phyloP scores from a whole-genome alignment of 2,113 vertebrate genomes.

The Capreolus pygargus region DNA sequence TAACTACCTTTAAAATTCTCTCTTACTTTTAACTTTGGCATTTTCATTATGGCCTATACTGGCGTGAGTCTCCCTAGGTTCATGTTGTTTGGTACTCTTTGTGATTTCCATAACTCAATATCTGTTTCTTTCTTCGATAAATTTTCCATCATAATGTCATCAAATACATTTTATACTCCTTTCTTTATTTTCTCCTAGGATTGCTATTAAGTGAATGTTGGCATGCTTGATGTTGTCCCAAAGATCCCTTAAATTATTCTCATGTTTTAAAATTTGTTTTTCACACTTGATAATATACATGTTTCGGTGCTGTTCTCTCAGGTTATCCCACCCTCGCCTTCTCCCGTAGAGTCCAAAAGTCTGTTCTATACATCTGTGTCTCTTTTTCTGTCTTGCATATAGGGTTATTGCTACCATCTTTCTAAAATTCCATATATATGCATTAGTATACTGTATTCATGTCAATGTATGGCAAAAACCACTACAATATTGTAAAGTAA shows the following conservation, averaged over 20 bases:
- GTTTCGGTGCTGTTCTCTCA: no score
- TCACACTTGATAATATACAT: no score
- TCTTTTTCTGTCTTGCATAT: no score
- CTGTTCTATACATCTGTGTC: no score
- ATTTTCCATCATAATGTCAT: background rate
- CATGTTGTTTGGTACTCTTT: background rate
- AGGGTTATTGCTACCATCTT: no score
- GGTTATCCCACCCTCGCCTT: no score
- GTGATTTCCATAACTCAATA: background rate
- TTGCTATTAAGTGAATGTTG: background rate
- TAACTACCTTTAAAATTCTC: background rate
- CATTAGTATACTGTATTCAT: no score
- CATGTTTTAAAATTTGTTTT: background rate
- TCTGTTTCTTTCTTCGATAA: background rate
- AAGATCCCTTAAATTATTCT: background rate
- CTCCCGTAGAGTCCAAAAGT: no score
- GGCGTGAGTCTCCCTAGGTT: background rate
- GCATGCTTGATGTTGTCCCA: background rate
- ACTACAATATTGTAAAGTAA: no score
- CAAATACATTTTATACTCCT: background rate
- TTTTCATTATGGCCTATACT: background rate
- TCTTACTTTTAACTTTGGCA: background rate
- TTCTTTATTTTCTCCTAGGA: background rate
- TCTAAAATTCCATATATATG: no score
- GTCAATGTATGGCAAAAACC: no score